These are phyloP conservation scores for Thinocorus orbignyianus DNA, from an alignment of 2,113 vertebrate species.

Conservation along the genomic window DNA sequence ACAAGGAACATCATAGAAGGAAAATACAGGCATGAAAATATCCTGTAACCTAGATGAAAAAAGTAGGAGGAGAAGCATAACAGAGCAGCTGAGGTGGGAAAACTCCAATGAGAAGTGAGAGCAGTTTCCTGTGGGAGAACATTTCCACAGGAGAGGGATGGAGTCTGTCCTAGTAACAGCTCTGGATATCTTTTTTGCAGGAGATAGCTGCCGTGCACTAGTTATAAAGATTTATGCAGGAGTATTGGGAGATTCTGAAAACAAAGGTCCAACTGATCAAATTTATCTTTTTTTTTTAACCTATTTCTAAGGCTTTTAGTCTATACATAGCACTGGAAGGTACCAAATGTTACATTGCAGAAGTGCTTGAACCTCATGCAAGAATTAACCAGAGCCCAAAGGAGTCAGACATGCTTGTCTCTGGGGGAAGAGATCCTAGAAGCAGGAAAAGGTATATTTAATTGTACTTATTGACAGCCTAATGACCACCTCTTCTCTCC, in stretches of 20 bases:
- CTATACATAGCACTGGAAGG: neutral
- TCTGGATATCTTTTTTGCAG: neutral
- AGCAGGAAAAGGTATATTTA: neutral
- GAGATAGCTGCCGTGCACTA: no score
- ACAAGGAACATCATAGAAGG: neutral
- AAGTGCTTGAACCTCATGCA: neutral
- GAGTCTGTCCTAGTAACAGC: neutral
- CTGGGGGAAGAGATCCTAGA: neutral
- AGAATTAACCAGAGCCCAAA: neutral
- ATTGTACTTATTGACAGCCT: neutral
- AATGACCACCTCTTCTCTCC: neutral
- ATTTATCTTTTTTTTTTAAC: neutral
- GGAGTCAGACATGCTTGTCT: neutral
- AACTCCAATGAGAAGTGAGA: neutral
- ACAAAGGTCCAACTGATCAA: neutral
- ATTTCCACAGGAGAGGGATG: neutral
- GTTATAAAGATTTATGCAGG: neutral
- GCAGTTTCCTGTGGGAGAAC: neutral
- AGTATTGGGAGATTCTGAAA: neutral
- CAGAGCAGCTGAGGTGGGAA: neutral
- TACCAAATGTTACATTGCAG: accelerated
- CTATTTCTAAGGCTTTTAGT: neutral
- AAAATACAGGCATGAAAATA: neutral
- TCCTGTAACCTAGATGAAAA: neutral
- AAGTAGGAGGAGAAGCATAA: neutral